A percentile compares a stretch with the other conserved stretches of the same genome.
These are phyloP conservation scores for Megathymus violae DNA, from an alignment of 1,140 invertebrate genomes.

Conservation along the genomic window DNA sequence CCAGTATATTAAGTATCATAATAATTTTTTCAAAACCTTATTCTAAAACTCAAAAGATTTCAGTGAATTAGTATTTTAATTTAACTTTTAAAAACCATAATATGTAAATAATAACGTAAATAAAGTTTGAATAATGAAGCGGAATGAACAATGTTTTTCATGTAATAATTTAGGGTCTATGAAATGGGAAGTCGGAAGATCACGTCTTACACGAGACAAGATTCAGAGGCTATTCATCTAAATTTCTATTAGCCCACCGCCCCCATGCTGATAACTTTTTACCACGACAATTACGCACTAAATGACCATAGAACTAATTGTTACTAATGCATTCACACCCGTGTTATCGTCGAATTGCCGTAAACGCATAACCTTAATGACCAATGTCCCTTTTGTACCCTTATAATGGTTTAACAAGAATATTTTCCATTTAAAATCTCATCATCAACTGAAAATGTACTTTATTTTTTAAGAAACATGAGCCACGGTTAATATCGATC, in stretches of 20 bases:
- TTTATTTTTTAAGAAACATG: constrained; percentile 27
- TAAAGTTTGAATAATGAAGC: too few relatives aligned
- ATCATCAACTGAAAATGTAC: constrained; percentile 31
- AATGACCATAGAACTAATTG: constrained; percentile 73
- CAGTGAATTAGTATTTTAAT: too few relatives aligned
- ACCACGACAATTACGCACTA: constrained; percentile 67
- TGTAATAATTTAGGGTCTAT: background rate
- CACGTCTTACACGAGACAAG: too few relatives aligned
- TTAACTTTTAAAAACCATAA: too few relatives aligned
- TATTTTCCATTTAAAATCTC: constrained; percentile 14
- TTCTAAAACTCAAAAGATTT: too few relatives aligned
- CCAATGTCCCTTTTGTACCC: constrained; percentile 48
- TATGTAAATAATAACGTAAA: too few relatives aligned
- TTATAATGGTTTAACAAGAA: constrained; percentile 35
- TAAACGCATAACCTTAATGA: constrained; percentile 53
- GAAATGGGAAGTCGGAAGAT: constrained; percentile 6
- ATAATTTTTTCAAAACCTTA: too few relatives aligned
- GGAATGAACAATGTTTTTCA: too few relatives aligned
- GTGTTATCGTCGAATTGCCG: constrained; percentile 52
- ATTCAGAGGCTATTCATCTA: constrained; percentile 11
- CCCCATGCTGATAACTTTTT: constrained; percentile 47
- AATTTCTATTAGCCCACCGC: constrained; percentile 46
- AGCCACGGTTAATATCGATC: background rate
- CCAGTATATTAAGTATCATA: too few relatives aligned
- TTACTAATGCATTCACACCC: constrained; percentile 63